Evolutionary conservation across 2,797 vertebrate genomes (phyloP), one percentile per base, ranked within the genome.

Genomic region (Yasuhikotakia modesta): DNA sequence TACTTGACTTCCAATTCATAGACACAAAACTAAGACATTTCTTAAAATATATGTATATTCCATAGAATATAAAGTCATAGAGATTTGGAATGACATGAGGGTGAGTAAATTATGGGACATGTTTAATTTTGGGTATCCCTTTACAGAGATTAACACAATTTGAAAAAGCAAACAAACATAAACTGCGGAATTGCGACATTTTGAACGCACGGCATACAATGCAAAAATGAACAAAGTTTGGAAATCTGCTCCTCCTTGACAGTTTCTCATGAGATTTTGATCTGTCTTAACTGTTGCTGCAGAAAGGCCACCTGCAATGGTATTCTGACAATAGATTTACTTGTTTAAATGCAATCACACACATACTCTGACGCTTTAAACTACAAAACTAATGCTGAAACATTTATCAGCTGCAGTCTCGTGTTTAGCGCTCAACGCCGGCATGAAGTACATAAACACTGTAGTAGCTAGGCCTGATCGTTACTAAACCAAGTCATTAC

Each of bases 401-500:
- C 17, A 43, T 14, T 32, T 46, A 68, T 3, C 0, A 53, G 19
- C 30, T 63, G 60, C 60, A 30, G 32, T 27, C 66, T 77, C 75
- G 30, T 70, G 75, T 27, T 70, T 30, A 22, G 19, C 22, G 19
- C 3, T 57, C 10, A 57, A 10, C 46, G n/a, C 55, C 66, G 45
- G 65, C 48, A 39, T 39, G 27, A 43, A 24, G 21, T 1, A n/a
- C 43, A 52, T 61, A 19, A 70, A 70, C 43, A 77, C 35, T 45
- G 4, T 10, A 60, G 8, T 35, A 45, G 21, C 35, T 50, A 55
- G 75, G 75, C 75, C 75, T 63, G 39, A 46, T 11, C 55, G 45
- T 24, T 39, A 30, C 1, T 39, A 77, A 60, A 69, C 3, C 39
- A 22, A 11, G 55, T 19, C 50, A 4, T 48, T 12, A 27, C 17